Base-by-base conservation (phyloP, 2,888 invertebrate genomes). In the Sminthurinus aureus region DNA sequence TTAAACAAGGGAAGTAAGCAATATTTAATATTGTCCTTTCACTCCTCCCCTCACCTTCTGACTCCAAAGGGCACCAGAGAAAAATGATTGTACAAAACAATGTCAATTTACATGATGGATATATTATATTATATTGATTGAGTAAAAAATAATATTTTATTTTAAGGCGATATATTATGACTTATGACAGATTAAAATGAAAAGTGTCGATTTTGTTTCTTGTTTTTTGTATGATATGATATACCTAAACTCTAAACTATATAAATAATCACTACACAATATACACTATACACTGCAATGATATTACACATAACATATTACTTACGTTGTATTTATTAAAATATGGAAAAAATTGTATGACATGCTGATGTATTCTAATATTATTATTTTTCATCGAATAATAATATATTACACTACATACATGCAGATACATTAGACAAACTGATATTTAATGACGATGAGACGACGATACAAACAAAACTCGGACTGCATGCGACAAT, bases 51-150 rank as follows among this genome's bases (percentile, higher is more conserved):
- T 6, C 38, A 4, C 38, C 38, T 38, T 38, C 38, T 38, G 38
- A 38, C 38, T 38, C 38, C 38, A 79, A 80, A 80, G 73, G 80
- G 80, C 80, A 80, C 80, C 80, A 58, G 73, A 71, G 80, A 80
- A 69, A 69, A 80, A 80, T 80, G 22, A 80, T 82, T 84, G 84
- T 84, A 84, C 84, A 84, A 84, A 84, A 82, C 84, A 78, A 84
- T 84, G 84, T 84, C 84, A 84, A 84, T 84, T 83, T 52, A 81
- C 38, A 67, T 67, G 67, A 67, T 67, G 64, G 9, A 64, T 15
- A 67, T 67, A n/a, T 67, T 20, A 67, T 67, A 67, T 67, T 67
- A 67, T 11, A 67, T 67, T 20, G 20, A 67, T 67, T 18, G n/a
- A 64, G 13, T 18, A 64, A 64, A 18, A 64, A 64, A 58, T 58